Evolutionary conservation across 2,888 invertebrate species (phyloP).

Genomic region (Nomada ferruginata): DNA sequence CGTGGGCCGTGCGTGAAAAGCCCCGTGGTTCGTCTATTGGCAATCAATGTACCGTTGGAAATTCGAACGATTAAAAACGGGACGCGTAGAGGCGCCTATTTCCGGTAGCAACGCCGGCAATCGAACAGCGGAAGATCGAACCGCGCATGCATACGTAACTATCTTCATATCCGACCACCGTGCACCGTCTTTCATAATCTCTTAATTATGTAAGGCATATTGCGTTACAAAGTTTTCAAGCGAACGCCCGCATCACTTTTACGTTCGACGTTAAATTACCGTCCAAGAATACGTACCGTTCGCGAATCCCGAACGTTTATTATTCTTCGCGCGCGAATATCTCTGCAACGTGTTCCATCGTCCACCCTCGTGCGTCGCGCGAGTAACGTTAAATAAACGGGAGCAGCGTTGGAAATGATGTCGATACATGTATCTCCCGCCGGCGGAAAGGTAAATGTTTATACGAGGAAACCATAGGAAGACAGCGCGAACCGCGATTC

Average conservation of each 20-base stretch:
- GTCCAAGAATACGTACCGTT: neutral
- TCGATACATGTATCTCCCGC: neutral
- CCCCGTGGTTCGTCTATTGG: too few species aligned
- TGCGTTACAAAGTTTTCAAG: neutral
- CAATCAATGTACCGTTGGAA: too few species aligned
- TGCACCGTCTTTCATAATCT: conserved; percentile 40
- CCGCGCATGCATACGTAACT: neutral
- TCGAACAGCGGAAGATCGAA: conserved; percentile 3
- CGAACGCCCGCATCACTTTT: neutral
- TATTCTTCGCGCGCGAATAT: neutral
- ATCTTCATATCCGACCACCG: neutral
- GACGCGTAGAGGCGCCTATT: neutral
- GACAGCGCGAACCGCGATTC: conserved; percentile 38
- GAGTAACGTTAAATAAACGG: conserved; percentile 13
- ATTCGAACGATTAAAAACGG: neutral
- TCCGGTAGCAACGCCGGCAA: neutral
- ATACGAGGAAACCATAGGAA: neutral
- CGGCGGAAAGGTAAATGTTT: conserved; percentile 25
- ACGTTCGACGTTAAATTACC: conserved; percentile 7
- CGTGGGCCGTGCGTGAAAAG: neutral
- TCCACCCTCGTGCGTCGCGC: neutral
- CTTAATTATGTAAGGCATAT: conserved; percentile 44
- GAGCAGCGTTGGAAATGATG: conserved; percentile 2
- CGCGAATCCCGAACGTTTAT: neutral
- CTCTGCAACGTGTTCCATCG: neutral